Evolutionary conservation across 2,888 invertebrate species (phyloP).

Genomic region (Scaptomyza tumidula): DNA sequence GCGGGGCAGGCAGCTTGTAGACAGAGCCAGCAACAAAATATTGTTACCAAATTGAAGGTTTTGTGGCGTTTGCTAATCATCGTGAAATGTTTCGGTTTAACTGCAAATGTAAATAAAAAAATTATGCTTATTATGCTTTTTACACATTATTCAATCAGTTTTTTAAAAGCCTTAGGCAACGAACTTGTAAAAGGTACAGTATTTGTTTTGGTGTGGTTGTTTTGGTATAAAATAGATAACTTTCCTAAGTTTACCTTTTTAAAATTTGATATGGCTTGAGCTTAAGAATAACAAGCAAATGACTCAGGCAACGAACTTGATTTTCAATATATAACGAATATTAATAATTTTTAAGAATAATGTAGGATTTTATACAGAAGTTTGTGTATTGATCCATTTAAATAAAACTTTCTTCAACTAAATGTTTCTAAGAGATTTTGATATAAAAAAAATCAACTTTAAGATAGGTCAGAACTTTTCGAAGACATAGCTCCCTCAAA

Average conservation of each 20-base stretch:
- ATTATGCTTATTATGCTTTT: conserved; percentile 53
- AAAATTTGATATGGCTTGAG: too few relatives aligned
- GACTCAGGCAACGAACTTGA: conserved; percentile 17
- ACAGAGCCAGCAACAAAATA: conserved; percentile 63
- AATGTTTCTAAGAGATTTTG: too few relatives aligned
- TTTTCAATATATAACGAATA: background rate
- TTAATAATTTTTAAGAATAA: too few relatives aligned
- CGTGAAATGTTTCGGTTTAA: conserved; percentile 53
- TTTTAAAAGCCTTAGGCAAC: conserved; percentile 35
- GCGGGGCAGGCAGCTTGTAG: conserved; percentile 40
- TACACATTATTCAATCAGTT: conserved; percentile 50
- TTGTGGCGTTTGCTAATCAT: conserved; percentile 83
- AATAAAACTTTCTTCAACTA: too few relatives aligned
- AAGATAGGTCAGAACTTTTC: too few relatives aligned
- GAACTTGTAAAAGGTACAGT: background rate
- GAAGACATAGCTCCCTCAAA: too few relatives aligned
- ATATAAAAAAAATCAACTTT: too few relatives aligned
- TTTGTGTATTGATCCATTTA: too few relatives aligned
- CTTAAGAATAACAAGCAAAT: background rate
- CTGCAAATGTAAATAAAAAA: conserved; percentile 50
- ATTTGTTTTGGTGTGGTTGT: background rate
- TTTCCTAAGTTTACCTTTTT: background rate
- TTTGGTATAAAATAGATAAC: background rate
- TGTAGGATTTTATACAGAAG: too few relatives aligned
- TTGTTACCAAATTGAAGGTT: conserved; percentile 79